Evolutionary conservation across 2,888 invertebrate species (phyloP), one percentile per base, ranked within the genome.

Genomic region (Mylabris sibirica): DNA sequence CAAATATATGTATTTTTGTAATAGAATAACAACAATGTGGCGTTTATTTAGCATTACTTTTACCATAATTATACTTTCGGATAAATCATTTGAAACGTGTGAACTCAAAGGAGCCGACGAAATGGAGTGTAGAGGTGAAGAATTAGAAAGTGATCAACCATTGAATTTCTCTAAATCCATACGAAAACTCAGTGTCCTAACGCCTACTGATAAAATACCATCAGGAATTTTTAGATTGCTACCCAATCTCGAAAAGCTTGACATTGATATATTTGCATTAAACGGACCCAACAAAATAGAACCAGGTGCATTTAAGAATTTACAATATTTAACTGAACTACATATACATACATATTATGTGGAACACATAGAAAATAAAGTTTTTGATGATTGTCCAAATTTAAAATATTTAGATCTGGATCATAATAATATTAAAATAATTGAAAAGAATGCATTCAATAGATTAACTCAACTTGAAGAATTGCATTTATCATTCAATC

Each of bases 251-350:
- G 62, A 38, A 38, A 66, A 59, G 53, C 71, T 71, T 63, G 66
- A 71, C n/a, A 49, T 62, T 71, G 34, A 71, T 64, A 68, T 71
- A 71, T 64, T 64, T 34, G 64, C 64, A 66, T 71, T 59, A 64
- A 59, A 35, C n/a, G n/a, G n/a, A n/a, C n/a, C n/a, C n/a, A n/a
- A n/a, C n/a, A 63, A 64, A 57, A 53, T 71, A 49, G 64, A 68
- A 64, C 62, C 64, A 6, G 68, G 66, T 1, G 30, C 68, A 9
- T 71, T 71, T 59, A 49, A 61, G 2, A 68, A 68, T n/a, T 64
- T 71, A 59, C 20, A 49, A 44, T 59, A 71, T 44, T 64, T 71
- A 17, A 59, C 61, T 62, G 60, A 62, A 41, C 62, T 71, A 11
- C 24, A 35, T 22, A 59, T 71, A 24, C 64, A 61, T 49, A 49